Percentiles rank a stretch among this genome's conserved stretches.
phyloP scores from a whole-genome alignment of 2,888 invertebrate species.

The Drosophila paranaensis region DNA sequence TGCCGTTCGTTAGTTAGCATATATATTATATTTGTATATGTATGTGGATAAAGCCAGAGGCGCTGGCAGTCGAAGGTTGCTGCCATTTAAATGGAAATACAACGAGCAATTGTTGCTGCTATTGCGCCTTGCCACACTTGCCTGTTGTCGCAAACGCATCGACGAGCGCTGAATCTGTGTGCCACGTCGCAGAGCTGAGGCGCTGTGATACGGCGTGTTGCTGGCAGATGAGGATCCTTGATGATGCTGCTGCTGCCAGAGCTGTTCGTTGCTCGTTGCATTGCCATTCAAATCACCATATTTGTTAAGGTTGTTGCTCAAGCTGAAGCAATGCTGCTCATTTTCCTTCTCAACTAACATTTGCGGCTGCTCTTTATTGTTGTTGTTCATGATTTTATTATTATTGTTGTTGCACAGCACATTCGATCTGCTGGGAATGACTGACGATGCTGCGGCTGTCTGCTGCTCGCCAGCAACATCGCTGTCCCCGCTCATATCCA shows the following conservation, averaged over 20 bases:
- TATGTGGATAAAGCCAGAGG: constrained; percentile 49
- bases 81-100: constrained; percentile 29
- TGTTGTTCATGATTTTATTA: constrained; percentile 23
- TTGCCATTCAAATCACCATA: constrained; percentile 68
- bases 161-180: constrained; percentile 78
- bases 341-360: constrained; percentile 46
- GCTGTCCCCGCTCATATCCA: constrained; percentile 78
- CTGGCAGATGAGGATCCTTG: constrained; percentile 35
- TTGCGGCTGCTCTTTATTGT: constrained; percentile 33
- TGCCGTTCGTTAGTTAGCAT: constrained; percentile 40
- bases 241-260: constrained; percentile 10
- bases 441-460: constrained; percentile 13
- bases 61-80: constrained; percentile 53
- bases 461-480: constrained; percentile 42
- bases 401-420: constrained; percentile 41
- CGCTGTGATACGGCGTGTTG: constrained; percentile 55
- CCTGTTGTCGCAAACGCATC: constrained; percentile 83
- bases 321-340: constrained; percentile 39
- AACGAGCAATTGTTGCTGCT: constrained; percentile 24
- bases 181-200: constrained; percentile 74
- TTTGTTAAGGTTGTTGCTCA: constrained; percentile 43
- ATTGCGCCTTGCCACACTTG: constrained; percentile 68
- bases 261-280: constrained; percentile 26
- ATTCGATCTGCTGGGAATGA: constrained; percentile 18
- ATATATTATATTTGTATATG: constrained; percentile 5